Evolutionary conservation across 64 coral and sea anemone species (phyloP).

Genomic region (Pocillopora verrucosa): DNA sequence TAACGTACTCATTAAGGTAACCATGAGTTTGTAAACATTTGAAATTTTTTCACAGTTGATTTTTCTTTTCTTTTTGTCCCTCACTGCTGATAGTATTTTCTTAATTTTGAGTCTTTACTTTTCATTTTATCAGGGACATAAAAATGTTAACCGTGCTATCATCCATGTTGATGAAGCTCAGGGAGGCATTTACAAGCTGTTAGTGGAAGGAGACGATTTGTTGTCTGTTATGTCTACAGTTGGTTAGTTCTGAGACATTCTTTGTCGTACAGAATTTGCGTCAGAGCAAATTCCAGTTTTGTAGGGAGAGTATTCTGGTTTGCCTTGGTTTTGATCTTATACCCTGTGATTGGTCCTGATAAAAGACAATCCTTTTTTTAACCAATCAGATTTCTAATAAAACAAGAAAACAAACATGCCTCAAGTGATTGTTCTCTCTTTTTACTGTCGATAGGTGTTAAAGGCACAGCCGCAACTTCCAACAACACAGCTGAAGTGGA

Average conservation of each 20-base stretch:
- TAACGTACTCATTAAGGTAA: slow-evolving; percentile 89
- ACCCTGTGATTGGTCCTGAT: too few species aligned
- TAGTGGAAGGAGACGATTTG: slow-evolving; percentile 95
- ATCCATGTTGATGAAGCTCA: slow-evolving; percentile 87
- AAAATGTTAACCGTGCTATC: slow-evolving; percentile 79
- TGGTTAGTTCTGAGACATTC: slow-evolving; percentile 50
- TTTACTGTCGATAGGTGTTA: slow-evolving; percentile 61
- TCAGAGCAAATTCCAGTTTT: too few species aligned
- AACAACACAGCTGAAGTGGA: slow-evolving; percentile 99
- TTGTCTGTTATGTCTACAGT: slow-evolving; percentile 82
- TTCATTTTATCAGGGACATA: slow-evolving; percentile 57
- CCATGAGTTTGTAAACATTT: not conserved
- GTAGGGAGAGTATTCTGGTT: too few species aligned
- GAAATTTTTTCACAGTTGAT: too few species aligned
- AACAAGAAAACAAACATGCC: too few species aligned
- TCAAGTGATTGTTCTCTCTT: not conserved
- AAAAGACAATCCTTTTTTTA: too few species aligned
- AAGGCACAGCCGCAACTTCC: slow-evolving; percentile 82
- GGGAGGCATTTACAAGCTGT: slow-evolving; percentile 84
- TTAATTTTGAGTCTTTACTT: not conserved
- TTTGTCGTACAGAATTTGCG: not conserved
- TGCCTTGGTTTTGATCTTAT: too few species aligned
- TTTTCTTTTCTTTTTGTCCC: too few species aligned
- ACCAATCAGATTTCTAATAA: too few species aligned
- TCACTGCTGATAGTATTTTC: not conserved